Base-by-base conservation (phyloP, 2,113 vertebrate genomes). In the Cyphomyrus discorhynchus region DNA sequence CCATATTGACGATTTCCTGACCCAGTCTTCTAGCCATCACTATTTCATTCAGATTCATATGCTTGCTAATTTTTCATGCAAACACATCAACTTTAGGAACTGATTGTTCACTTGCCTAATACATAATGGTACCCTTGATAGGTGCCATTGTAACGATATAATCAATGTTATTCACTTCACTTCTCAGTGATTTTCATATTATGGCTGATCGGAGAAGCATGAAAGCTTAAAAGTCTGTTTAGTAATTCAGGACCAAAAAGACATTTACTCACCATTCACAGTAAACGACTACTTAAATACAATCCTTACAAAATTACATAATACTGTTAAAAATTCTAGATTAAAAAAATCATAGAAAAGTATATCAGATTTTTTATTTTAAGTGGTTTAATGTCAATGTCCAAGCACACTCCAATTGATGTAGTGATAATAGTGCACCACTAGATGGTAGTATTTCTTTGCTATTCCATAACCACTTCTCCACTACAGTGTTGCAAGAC, bases 361-460 rank as follows among this genome's bases (percentile, higher is more conserved):
- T n/a, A 62, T 62, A 62, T 0, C 21, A 62, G 66, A 27, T 74
- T 21, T 56, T 56, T 1, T 0, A 74, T 74, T 74, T 74, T 35
- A 35, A 74, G 3, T 74, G 66, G 66, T n/a, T 74, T 74, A 74
- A 35, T 74, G 13, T 15, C n/a, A 31, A 35, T 27, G 13, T 74
- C 31, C 27, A 27, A 74, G 66, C n/a, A 5, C 66, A 74, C 66
- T 74, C 66, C 27, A 31, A 74, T 31, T 74, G 9, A 35, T 74
- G 27, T 35, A 74, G n/a, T 27, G 27, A 74, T 74, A 46, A 45
- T 83, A 46, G 24, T 49, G 24, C 24, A 45, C 91, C 95, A 95
- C 93, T 91, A 95, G 95, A 92, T 94, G 95, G 94, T 89, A 92
- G 91, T 27, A 90, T 86, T 86, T 84, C 39, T 84, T 21, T 84